These are phyloP conservation scores for Mus minutoides DNA, from an alignment of 2,797 vertebrate species.

Conservation along the genomic window DNA sequence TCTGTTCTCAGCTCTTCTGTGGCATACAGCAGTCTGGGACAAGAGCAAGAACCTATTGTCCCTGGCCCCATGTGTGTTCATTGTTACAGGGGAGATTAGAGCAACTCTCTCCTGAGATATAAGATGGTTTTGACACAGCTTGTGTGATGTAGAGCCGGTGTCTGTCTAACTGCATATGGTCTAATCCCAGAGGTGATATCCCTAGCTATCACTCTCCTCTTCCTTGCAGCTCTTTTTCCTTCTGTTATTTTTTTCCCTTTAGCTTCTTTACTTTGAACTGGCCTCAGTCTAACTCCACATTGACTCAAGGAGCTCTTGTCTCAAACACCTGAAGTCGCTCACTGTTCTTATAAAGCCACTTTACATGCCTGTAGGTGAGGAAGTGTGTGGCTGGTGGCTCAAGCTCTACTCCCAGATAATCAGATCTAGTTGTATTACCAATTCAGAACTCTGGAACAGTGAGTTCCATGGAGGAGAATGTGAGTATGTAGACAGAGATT, in stretches of 20 bases:
- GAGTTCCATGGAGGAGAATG: not conserved
- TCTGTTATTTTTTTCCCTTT: not conserved
- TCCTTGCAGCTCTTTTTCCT: not conserved
- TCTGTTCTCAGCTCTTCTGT: no score
- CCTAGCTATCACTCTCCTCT: not conserved
- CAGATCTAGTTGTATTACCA: not conserved
- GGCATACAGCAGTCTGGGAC: no score
- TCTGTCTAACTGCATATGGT: not conserved
- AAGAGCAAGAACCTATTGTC: no score
- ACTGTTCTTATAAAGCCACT: not conserved
- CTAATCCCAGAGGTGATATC: not conserved
- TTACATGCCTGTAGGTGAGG: not conserved
- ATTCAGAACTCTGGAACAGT: no score
- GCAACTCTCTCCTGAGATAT: not conserved
- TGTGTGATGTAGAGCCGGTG: not conserved
- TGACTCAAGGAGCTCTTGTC: not conserved
- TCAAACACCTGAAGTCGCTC: not conserved
- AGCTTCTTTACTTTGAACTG: not conserved
- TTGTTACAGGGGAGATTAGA: not conserved
- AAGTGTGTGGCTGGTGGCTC: not conserved
- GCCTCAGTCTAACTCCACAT: not conserved
- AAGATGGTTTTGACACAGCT: not conserved
- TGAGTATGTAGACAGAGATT: rapidly evolving
- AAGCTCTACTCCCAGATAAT: not conserved
- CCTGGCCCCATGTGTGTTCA: no score